Conservation (phyloP, 2,888 invertebrate species). For the Ptychoptera contaminata region DNA sequence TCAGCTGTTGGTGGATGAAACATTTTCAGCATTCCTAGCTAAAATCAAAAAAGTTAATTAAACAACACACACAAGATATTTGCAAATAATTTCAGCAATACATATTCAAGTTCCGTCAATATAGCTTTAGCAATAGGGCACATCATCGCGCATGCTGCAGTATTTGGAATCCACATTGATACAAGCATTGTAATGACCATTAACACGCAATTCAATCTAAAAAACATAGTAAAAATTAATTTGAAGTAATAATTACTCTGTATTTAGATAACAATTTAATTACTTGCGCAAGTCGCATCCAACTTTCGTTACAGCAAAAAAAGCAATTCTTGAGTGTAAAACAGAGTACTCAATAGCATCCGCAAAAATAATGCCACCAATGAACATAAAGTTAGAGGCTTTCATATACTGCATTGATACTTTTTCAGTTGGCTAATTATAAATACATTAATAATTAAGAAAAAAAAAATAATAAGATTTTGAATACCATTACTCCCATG, state of each 20-base stretch:
- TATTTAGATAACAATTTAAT: too few relatives aligned
- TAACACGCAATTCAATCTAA: slow-evolving; percentile 56
- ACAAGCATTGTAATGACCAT: slow-evolving; percentile 72
- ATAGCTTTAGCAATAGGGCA: slow-evolving; percentile 71
- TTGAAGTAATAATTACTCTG: too few relatives aligned
- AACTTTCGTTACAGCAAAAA: not conserved
- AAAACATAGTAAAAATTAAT: slow-evolving; percentile 10
- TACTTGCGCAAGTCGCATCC: slow-evolving; percentile 1
- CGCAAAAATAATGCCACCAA: slow-evolving; percentile 3
- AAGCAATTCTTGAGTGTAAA: slow-evolving; percentile 1
- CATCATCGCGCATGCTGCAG: slow-evolving; percentile 79
- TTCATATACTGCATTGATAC: not conserved
- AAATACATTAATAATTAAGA: not conserved
- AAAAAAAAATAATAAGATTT: not conserved
- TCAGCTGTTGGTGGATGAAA: too few relatives aligned
- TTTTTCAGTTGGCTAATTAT: not conserved
- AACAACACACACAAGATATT: too few relatives aligned
- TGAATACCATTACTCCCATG: not conserved
- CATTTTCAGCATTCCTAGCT: too few relatives aligned
- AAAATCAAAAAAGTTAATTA: too few relatives aligned
- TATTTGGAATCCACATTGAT: slow-evolving; percentile 85
- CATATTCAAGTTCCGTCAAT: slow-evolving; percentile 53
- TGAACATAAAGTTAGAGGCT: slow-evolving; percentile 3
- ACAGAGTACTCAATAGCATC: slow-evolving; percentile 2
- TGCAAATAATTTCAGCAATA: too few relatives aligned